Percentiles rank a stretch among this genome's conserved stretches.
Evolutionary conservation across 2,113 vertebrate species (phyloP).

Genomic region (Tragelaphus buxtoni): DNA sequence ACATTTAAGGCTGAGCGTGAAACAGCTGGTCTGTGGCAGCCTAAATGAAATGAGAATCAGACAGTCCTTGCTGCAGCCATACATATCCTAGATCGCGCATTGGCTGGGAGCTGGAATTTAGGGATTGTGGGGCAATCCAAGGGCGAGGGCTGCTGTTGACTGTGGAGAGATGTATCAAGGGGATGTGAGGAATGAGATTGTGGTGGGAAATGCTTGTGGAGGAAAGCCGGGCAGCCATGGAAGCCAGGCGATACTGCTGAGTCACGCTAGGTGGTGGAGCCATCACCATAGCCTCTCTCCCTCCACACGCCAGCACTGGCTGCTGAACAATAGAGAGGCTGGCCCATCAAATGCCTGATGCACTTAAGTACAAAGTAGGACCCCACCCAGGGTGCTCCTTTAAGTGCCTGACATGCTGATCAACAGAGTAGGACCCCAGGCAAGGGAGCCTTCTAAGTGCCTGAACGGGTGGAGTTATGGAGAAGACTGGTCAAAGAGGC

Average conservation of each 20-base stretch:
- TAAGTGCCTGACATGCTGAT: background rate
- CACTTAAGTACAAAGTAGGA: background rate
- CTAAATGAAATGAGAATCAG: background rate
- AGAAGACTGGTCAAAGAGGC: background rate
- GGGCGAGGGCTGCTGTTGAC: background rate
- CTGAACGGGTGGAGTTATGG: background rate
- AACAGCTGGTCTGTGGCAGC: background rate
- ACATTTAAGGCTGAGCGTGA: background rate
- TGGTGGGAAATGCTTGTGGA: background rate
- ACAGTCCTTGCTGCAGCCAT: background rate
- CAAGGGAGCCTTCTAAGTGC: background rate
- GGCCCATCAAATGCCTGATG: background rate
- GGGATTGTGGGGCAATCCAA: background rate
- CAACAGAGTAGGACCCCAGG: background rate
- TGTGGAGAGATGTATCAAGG: background rate
- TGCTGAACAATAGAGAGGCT: background rate
- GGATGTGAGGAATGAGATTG: background rate
- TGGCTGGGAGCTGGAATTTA: background rate
- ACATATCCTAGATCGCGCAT: background rate
- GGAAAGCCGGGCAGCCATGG: background rate
- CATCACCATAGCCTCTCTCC: background rate
- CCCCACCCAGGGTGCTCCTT: background rate
- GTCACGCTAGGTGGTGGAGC: background rate
- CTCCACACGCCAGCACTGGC: background rate
- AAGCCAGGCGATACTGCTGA: background rate